Conservation (phyloP, 2,888 invertebrate genomes). For the Lobophora halterata region DNA sequence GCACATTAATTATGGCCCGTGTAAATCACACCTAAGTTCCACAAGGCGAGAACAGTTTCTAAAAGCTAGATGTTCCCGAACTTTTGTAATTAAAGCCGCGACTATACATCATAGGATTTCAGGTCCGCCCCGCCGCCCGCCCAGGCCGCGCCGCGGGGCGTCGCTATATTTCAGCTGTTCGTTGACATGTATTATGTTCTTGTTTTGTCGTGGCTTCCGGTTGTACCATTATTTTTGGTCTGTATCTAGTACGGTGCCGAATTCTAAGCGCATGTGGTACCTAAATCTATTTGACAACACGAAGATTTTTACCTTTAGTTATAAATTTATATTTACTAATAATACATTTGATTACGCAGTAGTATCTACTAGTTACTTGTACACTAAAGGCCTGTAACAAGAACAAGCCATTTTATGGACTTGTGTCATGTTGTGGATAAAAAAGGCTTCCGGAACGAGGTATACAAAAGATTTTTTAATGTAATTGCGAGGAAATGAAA, state of each 20-base stretch:
- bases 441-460: too few relatives aligned
- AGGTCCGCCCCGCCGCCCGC: constrained; percentile 32
- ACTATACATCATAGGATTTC: constrained; percentile 23
- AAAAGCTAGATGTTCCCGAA: constrained; percentile 27
- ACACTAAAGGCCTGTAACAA: too few relatives aligned
- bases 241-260: background rate
- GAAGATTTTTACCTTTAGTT: too few relatives aligned
- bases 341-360: too few relatives aligned
- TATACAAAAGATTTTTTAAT: too few relatives aligned
- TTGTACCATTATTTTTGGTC: constrained; percentile 9
- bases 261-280: too few relatives aligned
- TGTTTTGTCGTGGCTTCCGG: constrained; percentile 18
- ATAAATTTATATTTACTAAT: too few relatives aligned
- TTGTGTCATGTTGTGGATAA: too few relatives aligned
- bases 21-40: constrained; percentile 27
- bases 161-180: constrained; percentile 23
- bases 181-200: constrained; percentile 18
- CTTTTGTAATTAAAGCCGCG: constrained; percentile 39
- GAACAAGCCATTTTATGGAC: too few relatives aligned
- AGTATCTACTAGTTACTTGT: too few relatives aligned
- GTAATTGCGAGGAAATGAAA: too few relatives aligned
- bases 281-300: too few relatives aligned
- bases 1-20: constrained; percentile 11
- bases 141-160: constrained; percentile 36
- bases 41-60: constrained; percentile 23